These are phyloP conservation scores for Amblyopsis rosae DNA, from an alignment of 2,113 vertebrate species.

Conservation along the genomic window DNA sequence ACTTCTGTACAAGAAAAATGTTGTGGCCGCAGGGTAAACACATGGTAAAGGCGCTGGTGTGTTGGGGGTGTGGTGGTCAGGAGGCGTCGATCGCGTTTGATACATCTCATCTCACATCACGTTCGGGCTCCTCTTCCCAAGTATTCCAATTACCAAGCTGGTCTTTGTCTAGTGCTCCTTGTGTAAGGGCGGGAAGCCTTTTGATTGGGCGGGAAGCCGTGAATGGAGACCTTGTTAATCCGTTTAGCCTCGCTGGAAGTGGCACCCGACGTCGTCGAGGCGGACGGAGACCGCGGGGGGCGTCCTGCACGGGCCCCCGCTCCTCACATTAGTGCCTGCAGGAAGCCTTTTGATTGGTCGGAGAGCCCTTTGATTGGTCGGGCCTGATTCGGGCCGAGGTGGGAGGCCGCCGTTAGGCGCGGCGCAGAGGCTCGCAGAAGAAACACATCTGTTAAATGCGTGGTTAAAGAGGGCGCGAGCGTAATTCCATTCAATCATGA, in stretches of 20 bases:
- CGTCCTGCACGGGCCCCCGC: not conserved
- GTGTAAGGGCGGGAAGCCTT: not conserved
- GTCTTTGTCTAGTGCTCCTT: not conserved
- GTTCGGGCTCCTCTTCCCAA: too few relatives aligned
- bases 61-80: too few relatives aligned
- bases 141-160: too few relatives aligned
- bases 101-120: too few relatives aligned
- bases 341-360: constrained; percentile 20
- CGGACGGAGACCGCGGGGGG: constrained; percentile 7
- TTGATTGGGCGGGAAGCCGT: not conserved
- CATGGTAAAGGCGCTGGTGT: too few relatives aligned
- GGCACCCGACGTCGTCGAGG: not conserved
- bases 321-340: not conserved
- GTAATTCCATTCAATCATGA: constrained; percentile 64
- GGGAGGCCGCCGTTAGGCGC: too few relatives aligned
- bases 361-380: constrained; percentile 12
- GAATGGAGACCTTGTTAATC: constrained; percentile 18
- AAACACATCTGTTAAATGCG: constrained; percentile 9
- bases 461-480: too few relatives aligned
- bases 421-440: not conserved
- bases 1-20: too few relatives aligned
- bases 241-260: constrained; percentile 20
- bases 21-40: too few relatives aligned
- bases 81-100: too few relatives aligned
- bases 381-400: not conserved